A percentile compares a stretch with the other conserved stretches of the same genome.
These are phyloP conservation scores for Melipona beecheii DNA, from an alignment of 2,888 invertebrate genomes.

Conservation along the genomic window DNA sequence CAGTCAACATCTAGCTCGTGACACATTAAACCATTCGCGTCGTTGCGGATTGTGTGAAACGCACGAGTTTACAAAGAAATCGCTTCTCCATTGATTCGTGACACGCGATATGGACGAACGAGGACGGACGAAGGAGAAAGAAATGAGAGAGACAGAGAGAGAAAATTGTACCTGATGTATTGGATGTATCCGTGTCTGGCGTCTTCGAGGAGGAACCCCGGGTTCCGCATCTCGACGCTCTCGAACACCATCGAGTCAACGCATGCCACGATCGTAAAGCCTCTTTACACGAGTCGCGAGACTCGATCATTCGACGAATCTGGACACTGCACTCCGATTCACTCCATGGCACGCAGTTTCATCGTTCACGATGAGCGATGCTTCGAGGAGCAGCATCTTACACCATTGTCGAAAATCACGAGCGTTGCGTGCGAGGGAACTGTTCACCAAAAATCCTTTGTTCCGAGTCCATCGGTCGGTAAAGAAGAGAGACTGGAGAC, in stretches of 20 bases:
- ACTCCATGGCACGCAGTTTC: background rate
- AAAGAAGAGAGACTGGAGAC: background rate
- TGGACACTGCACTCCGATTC: conserved; percentile 20
- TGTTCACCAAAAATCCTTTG: background rate
- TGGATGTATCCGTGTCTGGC: conserved; percentile 83
- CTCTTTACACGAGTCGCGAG: conserved; percentile 37
- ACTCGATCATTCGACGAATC: conserved; percentile 30
- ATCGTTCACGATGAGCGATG: background rate
- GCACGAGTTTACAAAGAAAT: conserved; percentile 21
- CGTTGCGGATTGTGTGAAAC: conserved; percentile 6
- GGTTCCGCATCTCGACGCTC: conserved; percentile 83
- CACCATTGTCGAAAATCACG: conserved; percentile 19
- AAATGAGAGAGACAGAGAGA: background rate
- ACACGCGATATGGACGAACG: background rate
- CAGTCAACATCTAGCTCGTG: conserved; percentile 24
- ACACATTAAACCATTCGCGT: conserved; percentile 44
- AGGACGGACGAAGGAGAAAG: background rate
- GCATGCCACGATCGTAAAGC: conserved; percentile 45
- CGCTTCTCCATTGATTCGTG: conserved; percentile 5
- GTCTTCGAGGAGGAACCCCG: conserved; percentile 83
- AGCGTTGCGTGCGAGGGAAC: background rate
- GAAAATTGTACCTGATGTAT: conserved; percentile 79
- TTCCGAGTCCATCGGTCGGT: background rate
- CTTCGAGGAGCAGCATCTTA: conserved; percentile 20
- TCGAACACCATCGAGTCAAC: conserved; percentile 80